Evolutionary conservation across 2,888 invertebrate genomes (phyloP).

Genomic region (Heliconius erato): DNA sequence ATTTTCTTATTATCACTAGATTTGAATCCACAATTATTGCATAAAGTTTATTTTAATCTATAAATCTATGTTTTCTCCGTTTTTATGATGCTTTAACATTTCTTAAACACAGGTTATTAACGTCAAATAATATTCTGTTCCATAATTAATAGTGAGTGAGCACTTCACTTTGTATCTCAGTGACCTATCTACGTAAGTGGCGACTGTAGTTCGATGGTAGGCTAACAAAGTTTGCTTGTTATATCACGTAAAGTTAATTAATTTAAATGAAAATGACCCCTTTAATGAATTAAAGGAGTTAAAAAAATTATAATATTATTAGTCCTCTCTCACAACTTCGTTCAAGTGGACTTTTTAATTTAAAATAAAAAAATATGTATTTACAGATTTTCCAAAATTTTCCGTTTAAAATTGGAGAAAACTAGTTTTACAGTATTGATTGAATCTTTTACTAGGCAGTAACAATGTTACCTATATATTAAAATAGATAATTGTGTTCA

Average conservation of each 20-base stretch:
- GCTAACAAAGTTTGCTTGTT: constrained; percentile 27
- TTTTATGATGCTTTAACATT: neutral
- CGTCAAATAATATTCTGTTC: constrained; percentile 18
- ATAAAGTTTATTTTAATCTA: neutral
- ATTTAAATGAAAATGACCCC: neutral
- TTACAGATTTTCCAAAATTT: too few relatives aligned
- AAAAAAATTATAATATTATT: too few relatives aligned
- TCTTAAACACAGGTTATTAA: neutral
- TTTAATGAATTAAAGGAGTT: neutral
- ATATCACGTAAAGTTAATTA: constrained; percentile 18
- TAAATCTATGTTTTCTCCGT: neutral
- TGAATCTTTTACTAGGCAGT: too few relatives aligned
- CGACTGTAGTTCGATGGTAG: constrained; percentile 5
- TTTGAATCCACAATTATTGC: neutral
- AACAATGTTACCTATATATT: too few relatives aligned
- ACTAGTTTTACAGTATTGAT: too few relatives aligned
- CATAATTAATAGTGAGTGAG: constrained; percentile 40
- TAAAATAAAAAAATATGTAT: too few relatives aligned
- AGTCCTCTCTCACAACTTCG: neutral
- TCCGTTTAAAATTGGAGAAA: too few relatives aligned
- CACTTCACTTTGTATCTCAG: constrained; percentile 39
- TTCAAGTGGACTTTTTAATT: neutral
- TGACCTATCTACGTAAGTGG: constrained; percentile 41
- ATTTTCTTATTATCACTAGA: neutral
- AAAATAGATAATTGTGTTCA: too few relatives aligned